Evolutionary conservation across 2,888 invertebrate genomes (phyloP).

Genomic region (Dasysyrphus tricinctus): DNA sequence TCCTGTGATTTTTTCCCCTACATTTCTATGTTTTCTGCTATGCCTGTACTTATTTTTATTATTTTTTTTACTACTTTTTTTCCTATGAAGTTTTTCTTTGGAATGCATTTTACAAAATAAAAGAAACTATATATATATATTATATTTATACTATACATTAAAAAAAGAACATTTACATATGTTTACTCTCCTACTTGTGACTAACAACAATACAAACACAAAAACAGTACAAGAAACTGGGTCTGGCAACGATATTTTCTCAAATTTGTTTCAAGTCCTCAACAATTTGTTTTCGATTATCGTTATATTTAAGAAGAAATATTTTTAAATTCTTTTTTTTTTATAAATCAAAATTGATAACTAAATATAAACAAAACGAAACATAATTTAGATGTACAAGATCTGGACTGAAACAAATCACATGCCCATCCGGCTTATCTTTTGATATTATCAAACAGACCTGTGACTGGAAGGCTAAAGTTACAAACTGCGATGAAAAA

Average conservation of each 20-base stretch:
- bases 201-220: conserved; percentile 52
- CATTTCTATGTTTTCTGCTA: conserved; percentile 64
- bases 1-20: conserved; percentile 66
- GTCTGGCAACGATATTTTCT: conserved; percentile 54
- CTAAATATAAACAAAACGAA: conserved; percentile 48
- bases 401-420: conserved; percentile 97
- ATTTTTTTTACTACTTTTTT: conserved; percentile 42
- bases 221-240: conserved; percentile 26
- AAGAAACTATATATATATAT: conserved; percentile 37
- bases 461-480: conserved; percentile 99
- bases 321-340: conserved; percentile 19
- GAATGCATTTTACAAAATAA: conserved; percentile 65
- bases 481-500: conserved; percentile 97
- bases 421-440: conserved; percentile 97
- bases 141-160: conserved; percentile 29
- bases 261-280: conserved; percentile 39
- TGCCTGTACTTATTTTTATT: conserved; percentile 62
- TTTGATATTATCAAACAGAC: conserved; percentile 99
- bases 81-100: conserved; percentile 62
- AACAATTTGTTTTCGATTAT: conserved; percentile 24
- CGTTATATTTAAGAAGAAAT: conserved; percentile 12
- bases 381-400: conserved; percentile 88
- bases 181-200: conserved; percentile 62
- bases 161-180: conserved; percentile 28
- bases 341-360: conserved; percentile 45